A percentile compares a stretch with the other conserved stretches of the same genome.
Conservation (phyloP, 1,140 invertebrate species). For the Chrysoperla carnea region DNA sequence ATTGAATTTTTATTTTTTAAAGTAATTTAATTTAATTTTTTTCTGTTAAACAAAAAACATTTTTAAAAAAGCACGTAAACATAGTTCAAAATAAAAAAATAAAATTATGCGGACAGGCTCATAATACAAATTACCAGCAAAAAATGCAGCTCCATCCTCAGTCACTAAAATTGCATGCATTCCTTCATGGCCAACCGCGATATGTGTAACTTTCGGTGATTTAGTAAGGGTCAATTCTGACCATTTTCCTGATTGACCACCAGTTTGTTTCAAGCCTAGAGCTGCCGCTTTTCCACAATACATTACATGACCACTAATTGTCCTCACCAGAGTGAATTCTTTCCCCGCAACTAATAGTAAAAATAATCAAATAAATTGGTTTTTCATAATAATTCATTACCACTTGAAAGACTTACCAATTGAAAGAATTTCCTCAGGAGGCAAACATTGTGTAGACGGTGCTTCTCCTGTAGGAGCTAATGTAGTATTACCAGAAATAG, state of each 20-base stretch:
- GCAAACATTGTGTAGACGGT: background rate
- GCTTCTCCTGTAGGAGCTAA: conserved; percentile 32
- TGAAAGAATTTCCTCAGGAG: conserved; percentile 38
- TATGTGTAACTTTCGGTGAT: conserved; percentile 53
- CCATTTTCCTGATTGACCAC: conserved; percentile 44
- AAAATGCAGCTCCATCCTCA: conserved; percentile 78
- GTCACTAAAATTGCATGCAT: conserved; percentile 74
- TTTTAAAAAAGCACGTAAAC: too few relatives aligned
- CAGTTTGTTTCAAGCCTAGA: conserved; percentile 49
- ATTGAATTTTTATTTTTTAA: too few relatives aligned
- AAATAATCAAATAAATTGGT: background rate
- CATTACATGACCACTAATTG: conserved; percentile 59
- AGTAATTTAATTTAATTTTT: too few relatives aligned
- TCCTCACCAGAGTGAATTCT: conserved; percentile 68
- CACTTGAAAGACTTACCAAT: conserved; percentile 20
- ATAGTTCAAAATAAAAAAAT: too few relatives aligned
- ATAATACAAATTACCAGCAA: conserved; percentile 36
- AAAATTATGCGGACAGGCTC: background rate
- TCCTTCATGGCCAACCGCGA: conserved; percentile 84
- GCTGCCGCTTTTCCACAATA: conserved; percentile 61
- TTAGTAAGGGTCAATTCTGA: conserved; percentile 58
- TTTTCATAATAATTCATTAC: background rate
- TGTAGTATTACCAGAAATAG: conserved; percentile 22
- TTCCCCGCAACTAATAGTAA: conserved; percentile 40
- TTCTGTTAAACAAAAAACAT: too few relatives aligned